Base-by-base conservation (phyloP, 2,888 invertebrate species). In the Polydesmus complanatus region DNA sequence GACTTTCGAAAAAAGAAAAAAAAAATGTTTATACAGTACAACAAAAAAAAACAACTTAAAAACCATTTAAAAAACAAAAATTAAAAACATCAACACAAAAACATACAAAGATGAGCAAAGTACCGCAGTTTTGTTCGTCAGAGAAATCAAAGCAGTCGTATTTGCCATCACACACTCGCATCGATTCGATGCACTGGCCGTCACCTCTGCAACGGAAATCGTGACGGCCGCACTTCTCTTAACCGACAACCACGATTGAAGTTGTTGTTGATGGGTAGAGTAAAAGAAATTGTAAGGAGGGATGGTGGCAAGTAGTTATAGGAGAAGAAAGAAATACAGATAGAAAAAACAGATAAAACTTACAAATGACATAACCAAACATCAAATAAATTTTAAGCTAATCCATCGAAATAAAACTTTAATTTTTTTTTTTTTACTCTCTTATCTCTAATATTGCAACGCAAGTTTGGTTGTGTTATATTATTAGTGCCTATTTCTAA, bases 191-290 rank as follows among this genome's bases (percentile, higher is more conserved):
- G 54, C 63, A 63, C 1, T 22, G 19, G n/a, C 63, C 83, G 72
- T 87, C 85, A 37, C 8, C 14, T 62, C 77, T 78, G 71, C 90
- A 90, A 64, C 80, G 79, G 77, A 83, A 88, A 70, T 86, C 79
- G 37, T 37, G 37, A 37, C 37, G 37, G 37, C 37, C 37, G 37
- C 37, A 37, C 5, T 37, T 37, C 8, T 14, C 37, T 37, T 37
- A 37, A 37, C 37, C 37, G 37, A 37, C 37, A 14, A 37, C 14
- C 14, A 37, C 14, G 14, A 37, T n/a, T n/a, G n/a, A n/a, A n/a
- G n/a, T n/a, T n/a, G n/a, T n/a, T n/a, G n/a, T n/a, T n/a, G n/a
- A n/a, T n/a, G n/a, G n/a, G n/a, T n/a, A n/a, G n/a, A n/a, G n/a
- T n/a, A n/a, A 14, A 37, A 37, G 37, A 37, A 37, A 14, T 5